phyloP scores from a whole-genome alignment of 2,888 invertebrate species.

The Clostera curtula region DNA sequence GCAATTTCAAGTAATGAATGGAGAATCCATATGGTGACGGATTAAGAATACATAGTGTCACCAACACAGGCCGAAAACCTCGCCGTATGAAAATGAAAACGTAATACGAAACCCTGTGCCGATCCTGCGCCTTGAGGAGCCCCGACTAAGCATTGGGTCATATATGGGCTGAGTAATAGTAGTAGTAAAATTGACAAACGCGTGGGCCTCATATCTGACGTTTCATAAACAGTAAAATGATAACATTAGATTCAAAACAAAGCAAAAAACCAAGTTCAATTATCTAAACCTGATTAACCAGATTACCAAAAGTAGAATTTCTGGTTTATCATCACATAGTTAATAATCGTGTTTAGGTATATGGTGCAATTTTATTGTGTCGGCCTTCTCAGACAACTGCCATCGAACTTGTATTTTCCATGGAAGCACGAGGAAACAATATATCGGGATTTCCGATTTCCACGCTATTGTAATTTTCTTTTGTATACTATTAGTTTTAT shows the following conservation, averaged over 20 bases:
- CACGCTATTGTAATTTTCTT: conserved; percentile 46
- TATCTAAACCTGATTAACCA: conserved; percentile 53
- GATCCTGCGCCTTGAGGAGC: too few species aligned
- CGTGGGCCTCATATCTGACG: too few species aligned
- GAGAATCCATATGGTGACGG: too few species aligned
- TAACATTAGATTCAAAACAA: conserved; percentile 36
- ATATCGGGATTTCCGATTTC: conserved; percentile 67
- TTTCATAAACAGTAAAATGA: conserved; percentile 17
- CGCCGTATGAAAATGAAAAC: too few species aligned
- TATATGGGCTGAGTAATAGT: too few species aligned
- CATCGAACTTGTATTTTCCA: conserved; percentile 41
- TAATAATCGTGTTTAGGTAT: conserved; percentile 40
- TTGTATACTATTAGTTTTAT: conserved; percentile 51
- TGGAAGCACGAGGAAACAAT: conserved; percentile 55
- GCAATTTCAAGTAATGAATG: conserved; percentile 15
- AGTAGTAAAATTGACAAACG: too few species aligned
- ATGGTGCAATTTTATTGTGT: conserved; percentile 50
- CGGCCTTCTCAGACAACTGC: conserved; percentile 25
- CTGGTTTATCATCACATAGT: conserved; percentile 53
- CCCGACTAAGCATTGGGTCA: too few species aligned
- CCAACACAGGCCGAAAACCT: too few species aligned
- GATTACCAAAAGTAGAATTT: conserved; percentile 47
- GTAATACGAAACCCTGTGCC: too few species aligned
- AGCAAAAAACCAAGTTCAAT: conserved; percentile 34
- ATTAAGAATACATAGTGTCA: too few species aligned